These are phyloP conservation scores for Acanthopagrus latus DNA, from an alignment of 2,797 vertebrate species.

Conservation along the genomic window DNA sequence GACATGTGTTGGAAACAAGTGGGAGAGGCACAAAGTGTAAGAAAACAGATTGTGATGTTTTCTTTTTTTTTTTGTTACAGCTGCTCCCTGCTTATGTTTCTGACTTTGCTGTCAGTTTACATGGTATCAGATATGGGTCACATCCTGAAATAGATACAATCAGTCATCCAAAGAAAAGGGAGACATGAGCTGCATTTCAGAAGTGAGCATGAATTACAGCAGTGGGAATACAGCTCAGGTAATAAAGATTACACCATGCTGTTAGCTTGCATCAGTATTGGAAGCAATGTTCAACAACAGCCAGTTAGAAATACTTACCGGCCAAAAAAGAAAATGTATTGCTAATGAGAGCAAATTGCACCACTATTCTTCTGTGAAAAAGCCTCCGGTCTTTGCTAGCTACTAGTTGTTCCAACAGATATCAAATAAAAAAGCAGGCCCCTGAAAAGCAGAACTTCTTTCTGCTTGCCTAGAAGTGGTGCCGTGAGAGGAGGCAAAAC, in stretches of 20 bases:
- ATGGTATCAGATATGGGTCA: slow-evolving; percentile 50
- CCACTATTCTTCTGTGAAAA: slow-evolving; percentile 6
- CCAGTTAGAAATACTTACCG: slow-evolving; percentile 5
- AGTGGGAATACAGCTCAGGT: not conserved
- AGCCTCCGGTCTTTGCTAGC: slow-evolving; percentile 16
- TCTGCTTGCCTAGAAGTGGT: slow-evolving; percentile 42
- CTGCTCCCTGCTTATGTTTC: slow-evolving; percentile 25
- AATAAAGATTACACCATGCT: not conserved
- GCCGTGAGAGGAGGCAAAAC: slow-evolving; percentile 52
- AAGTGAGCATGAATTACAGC: slow-evolving; percentile 3
- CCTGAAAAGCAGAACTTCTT: slow-evolving; percentile 48
- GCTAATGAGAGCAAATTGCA: slow-evolving; percentile 39
- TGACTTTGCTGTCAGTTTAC: slow-evolving; percentile 45
- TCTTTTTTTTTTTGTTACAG: slow-evolving; percentile 29
- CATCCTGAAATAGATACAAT: slow-evolving; percentile 47
- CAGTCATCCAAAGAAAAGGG: slow-evolving; percentile 23
- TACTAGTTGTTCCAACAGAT: slow-evolving; percentile 21
- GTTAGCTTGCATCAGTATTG: slow-evolving; percentile 3
- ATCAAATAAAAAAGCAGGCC: slow-evolving; percentile 38
- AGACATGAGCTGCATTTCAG: slow-evolving; percentile 31
- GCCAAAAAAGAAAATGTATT: slow-evolving; percentile 5
- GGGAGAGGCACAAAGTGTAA: slow-evolving; percentile 25
- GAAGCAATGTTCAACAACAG: slow-evolving; percentile 14
- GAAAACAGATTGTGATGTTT: slow-evolving; percentile 28
- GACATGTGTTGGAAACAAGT: slow-evolving; percentile 35